Conservation (phyloP, 2,888 invertebrate species). For the Endotricha flammealis region DNA sequence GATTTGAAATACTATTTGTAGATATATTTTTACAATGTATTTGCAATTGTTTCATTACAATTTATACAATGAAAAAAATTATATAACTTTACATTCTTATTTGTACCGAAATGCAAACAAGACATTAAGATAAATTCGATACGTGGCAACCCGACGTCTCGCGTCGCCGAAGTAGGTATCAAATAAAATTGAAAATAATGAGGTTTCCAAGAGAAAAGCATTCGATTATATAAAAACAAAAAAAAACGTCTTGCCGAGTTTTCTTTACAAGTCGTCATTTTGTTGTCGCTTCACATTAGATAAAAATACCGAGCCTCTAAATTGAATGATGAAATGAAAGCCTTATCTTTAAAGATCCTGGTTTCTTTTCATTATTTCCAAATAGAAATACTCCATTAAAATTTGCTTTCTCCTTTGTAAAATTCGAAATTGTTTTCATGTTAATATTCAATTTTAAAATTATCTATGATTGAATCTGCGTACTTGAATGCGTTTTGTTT, state of each 20-base stretch:
- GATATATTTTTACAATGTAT: too few species aligned
- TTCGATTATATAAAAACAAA: constrained; percentile 3
- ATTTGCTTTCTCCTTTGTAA: neutral
- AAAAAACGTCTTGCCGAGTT: neutral
- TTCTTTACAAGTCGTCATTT: constrained; percentile 4
- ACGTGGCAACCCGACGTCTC: too few species aligned
- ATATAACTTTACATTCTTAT: neutral
- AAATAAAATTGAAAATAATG: neutral
- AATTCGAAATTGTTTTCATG: neutral
- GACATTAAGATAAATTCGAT: neutral
- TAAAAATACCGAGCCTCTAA: constrained; percentile 3
- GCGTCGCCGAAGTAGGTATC: too few species aligned
- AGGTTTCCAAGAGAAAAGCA: neutral
- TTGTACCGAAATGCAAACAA: neutral
- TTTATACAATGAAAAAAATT: too few species aligned
- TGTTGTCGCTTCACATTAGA: constrained; percentile 4
- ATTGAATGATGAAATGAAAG: constrained; percentile 7
- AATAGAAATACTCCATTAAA: neutral
- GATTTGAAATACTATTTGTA: too few species aligned
- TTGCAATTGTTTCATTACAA: too few species aligned
- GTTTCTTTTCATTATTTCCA: constrained; percentile 1
- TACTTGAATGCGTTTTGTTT: neutral
- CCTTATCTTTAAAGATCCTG: constrained; percentile 3
- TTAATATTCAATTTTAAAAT: neutral
- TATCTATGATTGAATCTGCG: neutral